Conservation (phyloP, 2,888 invertebrate species). For the Ornithoptera alexandrae region DNA sequence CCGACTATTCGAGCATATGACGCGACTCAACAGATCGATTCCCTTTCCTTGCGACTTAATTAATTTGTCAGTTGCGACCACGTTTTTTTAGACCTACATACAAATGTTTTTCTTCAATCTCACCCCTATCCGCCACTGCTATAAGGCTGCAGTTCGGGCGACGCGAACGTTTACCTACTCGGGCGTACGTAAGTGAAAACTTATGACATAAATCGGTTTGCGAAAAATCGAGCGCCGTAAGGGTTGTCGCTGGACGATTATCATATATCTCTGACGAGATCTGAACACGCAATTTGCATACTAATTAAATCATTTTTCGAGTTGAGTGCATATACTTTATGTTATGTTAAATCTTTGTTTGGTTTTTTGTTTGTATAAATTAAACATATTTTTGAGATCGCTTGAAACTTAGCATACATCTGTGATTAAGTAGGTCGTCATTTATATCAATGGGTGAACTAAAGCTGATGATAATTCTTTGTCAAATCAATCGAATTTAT, state of each 20-base stretch:
- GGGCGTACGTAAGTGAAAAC: constrained; percentile 46
- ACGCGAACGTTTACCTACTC: constrained; percentile 33
- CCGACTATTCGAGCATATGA: constrained; percentile 59
- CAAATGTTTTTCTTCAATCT: constrained; percentile 14
- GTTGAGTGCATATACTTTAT: constrained; percentile 17
- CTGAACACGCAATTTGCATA: constrained; percentile 67
- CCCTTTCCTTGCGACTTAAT: constrained; percentile 63
- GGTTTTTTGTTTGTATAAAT: neutral
- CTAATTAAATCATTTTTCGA: constrained; percentile 64
- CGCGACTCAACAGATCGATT: constrained; percentile 67
- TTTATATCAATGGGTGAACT: too few species aligned
- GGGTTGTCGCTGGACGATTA: constrained; percentile 47
- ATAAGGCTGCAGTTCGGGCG: constrained; percentile 28
- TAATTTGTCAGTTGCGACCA: constrained; percentile 58
- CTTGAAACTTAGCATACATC: too few species aligned
- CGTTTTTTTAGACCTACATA: constrained; percentile 37
- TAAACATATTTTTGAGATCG: too few species aligned
- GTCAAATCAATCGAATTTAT: too few species aligned
- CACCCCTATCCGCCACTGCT: constrained; percentile 1
- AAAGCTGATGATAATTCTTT: too few species aligned
- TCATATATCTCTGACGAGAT: constrained; percentile 60
- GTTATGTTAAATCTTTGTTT: neutral
- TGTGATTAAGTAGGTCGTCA: too few species aligned
- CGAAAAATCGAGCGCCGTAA: constrained; percentile 44
- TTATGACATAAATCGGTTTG: constrained; percentile 44